These are phyloP conservation scores for Acholoe squamosa DNA, from an alignment of 2,888 invertebrate species.

Conservation along the genomic window DNA sequence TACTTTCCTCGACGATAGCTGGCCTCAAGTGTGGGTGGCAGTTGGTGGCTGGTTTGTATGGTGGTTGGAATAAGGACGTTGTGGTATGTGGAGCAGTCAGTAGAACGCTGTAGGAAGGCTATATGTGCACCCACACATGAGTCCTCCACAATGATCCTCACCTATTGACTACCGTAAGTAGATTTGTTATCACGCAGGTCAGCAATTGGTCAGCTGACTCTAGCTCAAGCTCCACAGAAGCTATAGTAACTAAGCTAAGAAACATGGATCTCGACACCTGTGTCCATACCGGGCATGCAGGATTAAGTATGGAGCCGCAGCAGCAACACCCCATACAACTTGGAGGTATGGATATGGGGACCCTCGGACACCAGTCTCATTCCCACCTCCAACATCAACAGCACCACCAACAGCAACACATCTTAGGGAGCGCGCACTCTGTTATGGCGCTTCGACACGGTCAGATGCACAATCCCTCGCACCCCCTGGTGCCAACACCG, in stretches of 20 bases:
- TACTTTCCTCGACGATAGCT: too few species aligned
- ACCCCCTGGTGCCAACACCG: not conserved
- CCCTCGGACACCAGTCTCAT: constrained; percentile 7
- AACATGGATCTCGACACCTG: constrained; percentile 33
- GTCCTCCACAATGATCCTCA: not conserved
- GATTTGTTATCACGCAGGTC: not conserved
- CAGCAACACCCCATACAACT: not conserved
- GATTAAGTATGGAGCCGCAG: not conserved
- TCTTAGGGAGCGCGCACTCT: not conserved
- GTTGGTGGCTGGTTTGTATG: too few species aligned
- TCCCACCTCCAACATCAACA: not conserved
- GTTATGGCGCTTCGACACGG: not conserved
- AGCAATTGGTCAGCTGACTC: not conserved
- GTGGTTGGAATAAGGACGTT: too few species aligned
- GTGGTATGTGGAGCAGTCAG: too few species aligned
- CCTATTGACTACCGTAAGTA: not conserved
- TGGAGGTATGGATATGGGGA: too few species aligned
- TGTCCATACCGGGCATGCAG: not conserved
- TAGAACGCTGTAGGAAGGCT: not conserved
- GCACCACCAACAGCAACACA: constrained; percentile 16
- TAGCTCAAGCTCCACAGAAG: not conserved
- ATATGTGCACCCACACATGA: not conserved
- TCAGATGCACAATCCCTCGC: not conserved
- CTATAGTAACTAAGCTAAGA: not conserved
- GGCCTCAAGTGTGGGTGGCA: too few species aligned